Evolutionary conservation across 1,140 invertebrate genomes (phyloP).

Genomic region (Mactra quadrangularis): DNA sequence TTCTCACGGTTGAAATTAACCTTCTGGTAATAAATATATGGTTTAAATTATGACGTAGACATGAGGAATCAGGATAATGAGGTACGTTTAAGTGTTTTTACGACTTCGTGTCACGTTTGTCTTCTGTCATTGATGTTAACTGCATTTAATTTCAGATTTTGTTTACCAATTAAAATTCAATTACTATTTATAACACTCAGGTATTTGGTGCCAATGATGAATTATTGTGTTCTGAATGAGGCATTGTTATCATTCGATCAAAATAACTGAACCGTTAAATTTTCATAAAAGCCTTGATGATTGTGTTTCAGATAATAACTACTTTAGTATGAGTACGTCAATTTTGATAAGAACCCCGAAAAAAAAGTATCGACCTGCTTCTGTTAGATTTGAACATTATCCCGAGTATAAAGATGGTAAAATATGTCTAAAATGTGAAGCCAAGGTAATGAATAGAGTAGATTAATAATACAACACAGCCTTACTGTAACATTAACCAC

Average conservation of each 20-base stretch:
- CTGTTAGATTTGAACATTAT: too few relatives aligned
- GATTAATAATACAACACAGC: too few relatives aligned
- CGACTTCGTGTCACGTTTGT: too few relatives aligned
- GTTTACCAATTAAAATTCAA: constrained; percentile 34
- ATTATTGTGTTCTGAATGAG: background rate
- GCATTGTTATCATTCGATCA: background rate
- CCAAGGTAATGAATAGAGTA: too few relatives aligned
- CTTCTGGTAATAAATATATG: background rate
- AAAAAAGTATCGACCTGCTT: too few relatives aligned
- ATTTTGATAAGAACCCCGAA: too few relatives aligned
- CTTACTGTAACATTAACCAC: too few relatives aligned
- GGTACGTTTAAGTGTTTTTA: constrained; percentile 34
- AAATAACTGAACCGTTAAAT: constrained; percentile 7
- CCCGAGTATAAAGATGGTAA: too few relatives aligned
- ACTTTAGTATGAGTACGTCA: too few relatives aligned
- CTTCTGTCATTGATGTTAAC: too few relatives aligned
- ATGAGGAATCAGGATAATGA: constrained; percentile 63
- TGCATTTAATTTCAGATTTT: too few relatives aligned
- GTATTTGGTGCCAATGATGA: background rate
- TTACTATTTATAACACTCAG: background rate
- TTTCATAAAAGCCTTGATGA: constrained; percentile 7
- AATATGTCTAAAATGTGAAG: too few relatives aligned
- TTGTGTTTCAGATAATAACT: constrained; percentile 31
- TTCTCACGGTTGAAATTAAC: background rate
- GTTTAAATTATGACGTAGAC: constrained; percentile 34